Conservation (phyloP, 2,797 vertebrate genomes). For the Simalia tracyae region DNA sequence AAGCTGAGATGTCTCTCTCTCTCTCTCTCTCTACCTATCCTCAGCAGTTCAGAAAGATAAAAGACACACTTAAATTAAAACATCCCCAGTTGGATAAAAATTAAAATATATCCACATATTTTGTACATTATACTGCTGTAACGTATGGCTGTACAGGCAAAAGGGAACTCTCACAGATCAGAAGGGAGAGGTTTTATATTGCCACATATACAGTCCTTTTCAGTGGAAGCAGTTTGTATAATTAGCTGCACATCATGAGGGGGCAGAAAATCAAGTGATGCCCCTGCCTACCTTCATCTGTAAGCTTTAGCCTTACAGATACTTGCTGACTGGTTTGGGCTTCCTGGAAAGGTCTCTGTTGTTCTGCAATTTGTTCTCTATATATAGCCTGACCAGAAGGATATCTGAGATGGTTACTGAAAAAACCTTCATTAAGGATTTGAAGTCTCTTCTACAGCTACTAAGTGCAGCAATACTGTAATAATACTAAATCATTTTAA, state of each 20-base stretch:
- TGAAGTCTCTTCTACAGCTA: slow-evolving; percentile 59
- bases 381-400: slow-evolving; percentile 34
- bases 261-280: not conserved
- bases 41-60: not conserved
- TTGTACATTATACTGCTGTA: not conserved
- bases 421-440: slow-evolving; percentile 65
- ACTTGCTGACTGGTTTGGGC: not conserved
- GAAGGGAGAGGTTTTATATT: not conserved
- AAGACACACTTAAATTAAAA: not conserved
- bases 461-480: slow-evolving; percentile 65
- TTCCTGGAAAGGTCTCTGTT: not conserved
- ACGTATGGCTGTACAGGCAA: not conserved
- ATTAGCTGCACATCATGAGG: not conserved
- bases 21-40: not conserved
- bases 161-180: not conserved
- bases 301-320: not conserved
- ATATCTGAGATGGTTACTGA: slow-evolving; percentile 52
- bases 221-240: not conserved
- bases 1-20: not conserved
- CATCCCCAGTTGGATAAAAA: not conserved
- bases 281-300: not conserved
- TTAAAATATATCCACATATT: not conserved
- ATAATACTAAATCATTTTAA: slow-evolving; percentile 65
- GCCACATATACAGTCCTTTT: not conserved
- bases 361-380: not conserved